These are phyloP conservation scores for Sardina pilchardus DNA, from an alignment of 2,113 vertebrate species.

Conservation along the genomic window DNA sequence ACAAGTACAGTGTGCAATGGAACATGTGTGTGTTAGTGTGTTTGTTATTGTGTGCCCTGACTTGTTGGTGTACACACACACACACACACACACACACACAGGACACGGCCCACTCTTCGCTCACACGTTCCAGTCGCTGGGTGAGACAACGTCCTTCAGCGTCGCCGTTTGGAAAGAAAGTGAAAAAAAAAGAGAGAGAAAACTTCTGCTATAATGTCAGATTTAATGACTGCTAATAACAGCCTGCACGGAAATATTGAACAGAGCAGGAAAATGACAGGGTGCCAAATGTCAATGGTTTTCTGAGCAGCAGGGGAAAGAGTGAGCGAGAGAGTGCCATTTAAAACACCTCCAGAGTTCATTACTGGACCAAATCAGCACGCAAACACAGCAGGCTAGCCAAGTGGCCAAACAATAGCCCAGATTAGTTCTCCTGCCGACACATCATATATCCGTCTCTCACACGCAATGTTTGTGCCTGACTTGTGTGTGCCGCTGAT, in stretches of 20 bases:
- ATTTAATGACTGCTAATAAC: slow-evolving; percentile 9
- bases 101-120: neutral
- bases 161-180: neutral
- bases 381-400: neutral
- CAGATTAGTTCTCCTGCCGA: neutral
- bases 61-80: too few species aligned
- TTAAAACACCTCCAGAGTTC: neutral
- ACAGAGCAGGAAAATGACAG: slow-evolving; percentile 13
- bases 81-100: too few species aligned
- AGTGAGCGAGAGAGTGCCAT: neutral
- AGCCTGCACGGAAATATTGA: slow-evolving; percentile 2
- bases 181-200: too few species aligned
- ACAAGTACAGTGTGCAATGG: neutral
- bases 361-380: neutral
- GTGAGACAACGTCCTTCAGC: neutral
- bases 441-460: neutral
- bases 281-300: slow-evolving; percentile 29
- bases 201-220: neutral
- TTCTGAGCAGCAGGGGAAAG: neutral
- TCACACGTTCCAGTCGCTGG: neutral
- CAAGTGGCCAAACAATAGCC: neutral
- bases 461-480: neutral
- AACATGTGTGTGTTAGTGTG: neutral
- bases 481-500: neutral
- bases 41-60: neutral